Evolutionary conservation across 2,888 invertebrate genomes (phyloP).

Genomic region (Koerneria pararmatus): DNA sequence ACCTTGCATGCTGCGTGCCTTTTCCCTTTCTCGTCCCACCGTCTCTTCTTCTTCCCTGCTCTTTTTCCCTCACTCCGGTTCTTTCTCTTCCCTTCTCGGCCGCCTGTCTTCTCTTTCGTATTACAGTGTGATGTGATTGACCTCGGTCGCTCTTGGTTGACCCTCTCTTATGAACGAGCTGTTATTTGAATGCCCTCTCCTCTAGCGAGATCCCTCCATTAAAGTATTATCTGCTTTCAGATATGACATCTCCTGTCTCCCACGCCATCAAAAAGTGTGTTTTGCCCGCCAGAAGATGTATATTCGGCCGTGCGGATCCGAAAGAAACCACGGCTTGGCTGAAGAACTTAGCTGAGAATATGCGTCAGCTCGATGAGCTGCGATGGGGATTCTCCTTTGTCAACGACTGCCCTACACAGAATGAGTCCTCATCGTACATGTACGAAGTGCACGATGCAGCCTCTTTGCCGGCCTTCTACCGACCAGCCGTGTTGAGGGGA

Average conservation of each 20-base stretch:
- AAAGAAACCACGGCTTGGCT: background rate
- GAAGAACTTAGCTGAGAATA: background rate
- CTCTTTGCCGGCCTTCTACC: conserved; percentile 11
- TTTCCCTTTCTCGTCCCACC: background rate
- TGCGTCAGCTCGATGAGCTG: background rate
- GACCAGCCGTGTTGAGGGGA: background rate
- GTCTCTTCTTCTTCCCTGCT: conserved; percentile 9
- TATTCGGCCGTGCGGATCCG: conserved; percentile 9
- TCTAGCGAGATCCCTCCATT: background rate
- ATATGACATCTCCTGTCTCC: conserved; percentile 11
- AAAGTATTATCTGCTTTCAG: background rate
- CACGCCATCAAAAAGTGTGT: background rate
- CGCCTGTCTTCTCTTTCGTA: background rate
- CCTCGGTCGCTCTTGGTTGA: background rate
- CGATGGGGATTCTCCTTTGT: conserved; percentile 18
- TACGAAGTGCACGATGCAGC: conserved; percentile 11
- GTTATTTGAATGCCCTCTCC: background rate
- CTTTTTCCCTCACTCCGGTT: conserved; percentile 14
- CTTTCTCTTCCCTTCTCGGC: background rate
- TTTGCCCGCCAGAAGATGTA: conserved; percentile 10
- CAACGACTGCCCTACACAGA: background rate
- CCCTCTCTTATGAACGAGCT: background rate
- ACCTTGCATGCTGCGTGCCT: too few relatives aligned
- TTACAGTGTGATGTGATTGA: background rate
- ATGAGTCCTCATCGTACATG: background rate